A percentile compares a stretch with the other conserved stretches of the same genome.
phyloP scores from a whole-genome alignment of 2,113 vertebrate species.

The Reinhardtius hippoglossoides region DNA sequence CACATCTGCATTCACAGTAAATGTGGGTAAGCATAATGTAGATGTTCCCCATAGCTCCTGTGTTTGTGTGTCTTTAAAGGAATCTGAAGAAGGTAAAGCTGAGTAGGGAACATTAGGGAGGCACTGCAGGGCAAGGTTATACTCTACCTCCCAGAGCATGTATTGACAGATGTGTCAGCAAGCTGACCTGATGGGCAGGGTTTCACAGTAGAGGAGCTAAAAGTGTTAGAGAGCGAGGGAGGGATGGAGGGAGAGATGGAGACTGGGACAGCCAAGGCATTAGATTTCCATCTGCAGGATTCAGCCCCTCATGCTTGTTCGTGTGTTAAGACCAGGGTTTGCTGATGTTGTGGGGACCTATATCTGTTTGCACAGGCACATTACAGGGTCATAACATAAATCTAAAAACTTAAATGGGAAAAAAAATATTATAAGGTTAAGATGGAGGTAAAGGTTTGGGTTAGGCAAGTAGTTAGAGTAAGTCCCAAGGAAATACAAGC shows the following conservation, averaged over 20 bases:
- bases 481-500: too few species aligned
- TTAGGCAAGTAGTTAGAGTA: neutral
- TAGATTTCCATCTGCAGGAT: conserved; percentile 59
- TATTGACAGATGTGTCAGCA: conserved; percentile 75
- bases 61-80: conserved; percentile 13
- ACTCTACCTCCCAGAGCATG: conserved; percentile 29
- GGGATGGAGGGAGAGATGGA: conserved; percentile 3
- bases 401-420: neutral
- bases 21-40: neutral
- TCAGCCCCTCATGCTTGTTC: neutral
- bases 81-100: conserved; percentile 35
- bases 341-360: neutral
- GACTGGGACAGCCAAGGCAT: conserved; percentile 38
- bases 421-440: neutral
- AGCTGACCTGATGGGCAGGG: conserved; percentile 50
- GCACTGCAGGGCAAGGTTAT: conserved; percentile 50
- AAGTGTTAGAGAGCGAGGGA: conserved; percentile 42
- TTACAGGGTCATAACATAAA: neutral
- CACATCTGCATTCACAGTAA: neutral
- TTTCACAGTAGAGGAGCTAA: conserved; percentile 54
- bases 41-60: neutral
- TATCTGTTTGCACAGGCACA: neutral
- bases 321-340: neutral
- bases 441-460: neutral
- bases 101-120: conserved; percentile 39